Evolutionary conservation across 2,888 invertebrate species (phyloP).

Genomic region (Drosophila meridionalis): DNA sequence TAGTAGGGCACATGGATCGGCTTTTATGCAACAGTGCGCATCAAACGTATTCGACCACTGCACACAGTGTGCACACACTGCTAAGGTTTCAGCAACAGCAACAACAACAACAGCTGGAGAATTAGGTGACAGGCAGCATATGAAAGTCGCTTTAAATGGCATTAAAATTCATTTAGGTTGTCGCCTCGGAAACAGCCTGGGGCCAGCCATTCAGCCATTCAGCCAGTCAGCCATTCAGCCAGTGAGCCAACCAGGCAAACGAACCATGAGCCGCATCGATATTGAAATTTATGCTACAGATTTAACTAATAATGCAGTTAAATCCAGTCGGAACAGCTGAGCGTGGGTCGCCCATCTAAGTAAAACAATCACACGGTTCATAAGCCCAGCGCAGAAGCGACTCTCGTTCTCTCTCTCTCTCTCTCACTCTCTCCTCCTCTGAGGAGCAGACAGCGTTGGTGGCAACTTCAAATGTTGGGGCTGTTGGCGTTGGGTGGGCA

Average conservation of each 20-base stretch:
- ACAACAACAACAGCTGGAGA: constrained; percentile 16
- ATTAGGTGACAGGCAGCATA: constrained; percentile 48
- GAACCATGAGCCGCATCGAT: constrained; percentile 55
- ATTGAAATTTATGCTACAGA: constrained; percentile 79
- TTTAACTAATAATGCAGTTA: constrained; percentile 79
- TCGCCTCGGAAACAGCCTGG: constrained; percentile 35
- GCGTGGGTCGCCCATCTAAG: constrained; percentile 49
- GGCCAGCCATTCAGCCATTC: background rate
- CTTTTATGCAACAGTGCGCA: constrained; percentile 78
- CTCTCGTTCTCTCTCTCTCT: constrained; percentile 15
- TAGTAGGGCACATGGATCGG: constrained; percentile 54
- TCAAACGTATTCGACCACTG: constrained; percentile 60
- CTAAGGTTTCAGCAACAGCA: constrained; percentile 59
- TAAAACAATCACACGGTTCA: constrained; percentile 80
- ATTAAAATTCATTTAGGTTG: constrained; percentile 78
- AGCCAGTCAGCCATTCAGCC: background rate
- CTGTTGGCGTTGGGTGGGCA: constrained; percentile 3
- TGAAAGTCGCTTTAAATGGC: constrained; percentile 70
- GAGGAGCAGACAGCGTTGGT: background rate
- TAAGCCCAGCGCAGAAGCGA: constrained; percentile 69
- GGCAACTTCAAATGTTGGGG: background rate
- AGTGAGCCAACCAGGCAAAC: constrained; percentile 3
- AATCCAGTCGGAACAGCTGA: constrained; percentile 65
- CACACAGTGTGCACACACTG: constrained; percentile 48
- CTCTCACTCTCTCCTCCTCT: constrained; percentile 1